Conservation (phyloP, 2,888 invertebrate genomes). For the Amiota minor region DNA sequence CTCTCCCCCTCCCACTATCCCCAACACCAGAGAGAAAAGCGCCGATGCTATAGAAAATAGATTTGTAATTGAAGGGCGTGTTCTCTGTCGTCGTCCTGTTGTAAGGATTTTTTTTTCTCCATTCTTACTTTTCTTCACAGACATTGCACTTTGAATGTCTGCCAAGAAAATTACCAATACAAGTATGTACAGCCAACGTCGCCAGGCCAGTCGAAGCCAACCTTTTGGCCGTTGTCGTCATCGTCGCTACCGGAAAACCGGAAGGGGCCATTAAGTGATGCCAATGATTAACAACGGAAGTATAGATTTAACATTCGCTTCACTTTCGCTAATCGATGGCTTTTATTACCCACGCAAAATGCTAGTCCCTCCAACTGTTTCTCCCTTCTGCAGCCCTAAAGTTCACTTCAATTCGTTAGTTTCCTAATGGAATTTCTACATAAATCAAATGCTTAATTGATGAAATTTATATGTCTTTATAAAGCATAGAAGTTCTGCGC, state of each 20-base stretch:
- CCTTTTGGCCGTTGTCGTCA: neutral
- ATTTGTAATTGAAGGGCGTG: conserved; percentile 73
- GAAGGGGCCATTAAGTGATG: conserved; percentile 72
- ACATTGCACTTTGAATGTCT: conserved; percentile 50
- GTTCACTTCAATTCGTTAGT: neutral
- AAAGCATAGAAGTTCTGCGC: too few species aligned
- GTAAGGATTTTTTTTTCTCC: conserved; percentile 20
- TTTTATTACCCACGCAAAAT: neutral
- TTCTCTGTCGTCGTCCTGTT: conserved; percentile 40
- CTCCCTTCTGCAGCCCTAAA: neutral
- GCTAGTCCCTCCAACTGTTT: neutral
- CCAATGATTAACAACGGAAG: conserved; percentile 72
- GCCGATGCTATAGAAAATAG: conserved; percentile 51
- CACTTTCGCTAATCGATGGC: conserved; percentile 60
- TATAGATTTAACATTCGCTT: conserved; percentile 66
- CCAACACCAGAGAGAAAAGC: too few species aligned
- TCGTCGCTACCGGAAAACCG: conserved; percentile 52
- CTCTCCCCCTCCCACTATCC: neutral
- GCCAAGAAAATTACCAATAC: conserved; percentile 36
- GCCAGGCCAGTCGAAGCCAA: too few species aligned
- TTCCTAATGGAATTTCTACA: conserved; percentile 59
- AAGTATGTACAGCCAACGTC: too few species aligned
- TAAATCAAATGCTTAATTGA: conserved; percentile 59
- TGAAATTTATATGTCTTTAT: too few species aligned
- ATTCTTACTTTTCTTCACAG: conserved; percentile 26